These are phyloP conservation scores for Phoeniculus purpureus DNA, from an alignment of 2,797 vertebrate genomes.

Conservation along the genomic window DNA sequence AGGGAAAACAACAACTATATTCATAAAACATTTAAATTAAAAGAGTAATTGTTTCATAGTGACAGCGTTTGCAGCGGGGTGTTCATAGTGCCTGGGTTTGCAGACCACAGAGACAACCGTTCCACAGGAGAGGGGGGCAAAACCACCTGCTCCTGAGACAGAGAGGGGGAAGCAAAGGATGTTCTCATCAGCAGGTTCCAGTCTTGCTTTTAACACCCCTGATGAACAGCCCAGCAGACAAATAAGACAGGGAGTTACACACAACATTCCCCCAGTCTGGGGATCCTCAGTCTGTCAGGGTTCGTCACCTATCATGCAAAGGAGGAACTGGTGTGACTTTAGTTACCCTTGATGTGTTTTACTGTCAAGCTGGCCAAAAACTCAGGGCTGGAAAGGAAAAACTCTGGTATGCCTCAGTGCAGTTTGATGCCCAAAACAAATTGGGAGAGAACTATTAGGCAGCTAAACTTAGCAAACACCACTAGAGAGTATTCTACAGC, in stretches of 20 bases:
- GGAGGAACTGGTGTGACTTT: not conserved
- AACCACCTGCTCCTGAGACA: slow-evolving; percentile 8
- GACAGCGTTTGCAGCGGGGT: slow-evolving; percentile 27
- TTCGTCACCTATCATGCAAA: not conserved
- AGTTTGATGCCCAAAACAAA: not conserved
- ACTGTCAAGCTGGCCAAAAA: not conserved
- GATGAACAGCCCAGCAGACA: slow-evolving; percentile 2
- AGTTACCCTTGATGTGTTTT: slow-evolving; percentile 22
- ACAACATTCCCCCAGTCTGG: not conserved
- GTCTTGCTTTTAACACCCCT: not conserved
- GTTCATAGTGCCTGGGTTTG: slow-evolving; percentile 38
- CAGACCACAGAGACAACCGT: not conserved
- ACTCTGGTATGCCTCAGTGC: slow-evolving; percentile 10
- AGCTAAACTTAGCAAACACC: not conserved
- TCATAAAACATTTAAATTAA: slow-evolving; percentile 64
- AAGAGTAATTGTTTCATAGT: slow-evolving; percentile 41
- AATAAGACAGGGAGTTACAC: not conserved
- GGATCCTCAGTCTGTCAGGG: not conserved
- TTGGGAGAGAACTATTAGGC: not conserved
- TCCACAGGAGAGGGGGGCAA: not conserved
- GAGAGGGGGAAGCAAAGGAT: not conserved
- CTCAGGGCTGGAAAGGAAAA: not conserved
- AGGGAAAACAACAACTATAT: slow-evolving; percentile 55
- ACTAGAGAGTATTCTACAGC: not conserved
- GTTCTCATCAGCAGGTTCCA: slow-evolving; percentile 16